Conservation (phyloP, 2,888 invertebrate species). For the Eupithecia subfuscata region DNA sequence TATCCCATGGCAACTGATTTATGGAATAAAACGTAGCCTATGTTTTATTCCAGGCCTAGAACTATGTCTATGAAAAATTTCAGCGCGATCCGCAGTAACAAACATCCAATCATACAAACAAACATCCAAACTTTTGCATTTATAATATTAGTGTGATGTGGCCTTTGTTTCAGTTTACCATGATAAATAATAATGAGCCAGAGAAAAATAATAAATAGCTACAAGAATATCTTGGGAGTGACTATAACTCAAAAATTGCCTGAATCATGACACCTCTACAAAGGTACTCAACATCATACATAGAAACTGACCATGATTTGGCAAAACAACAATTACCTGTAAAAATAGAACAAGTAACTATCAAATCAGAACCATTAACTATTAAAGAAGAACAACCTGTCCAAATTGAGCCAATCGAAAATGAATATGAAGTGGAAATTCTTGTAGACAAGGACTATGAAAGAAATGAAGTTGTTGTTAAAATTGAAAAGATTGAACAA, state of each 20-base stretch:
- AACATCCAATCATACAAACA: too few species aligned
- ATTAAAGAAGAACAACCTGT: not conserved
- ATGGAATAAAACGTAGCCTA: too few species aligned
- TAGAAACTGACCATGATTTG: not conserved
- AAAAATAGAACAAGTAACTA: not conserved
- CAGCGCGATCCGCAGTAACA: too few species aligned
- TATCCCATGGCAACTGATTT: too few species aligned
- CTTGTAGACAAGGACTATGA: not conserved
- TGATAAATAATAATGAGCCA: not conserved
- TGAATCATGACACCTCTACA: not conserved
- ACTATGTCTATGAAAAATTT: too few species aligned
- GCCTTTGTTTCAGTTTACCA: not conserved
- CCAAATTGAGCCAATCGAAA: not conserved
- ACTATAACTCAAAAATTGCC: not conserved
- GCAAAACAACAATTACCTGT: not conserved
- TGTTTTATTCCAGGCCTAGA: too few species aligned
- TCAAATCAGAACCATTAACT: not conserved
- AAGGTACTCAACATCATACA: not conserved
- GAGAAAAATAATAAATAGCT: not conserved
- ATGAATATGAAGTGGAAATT: not conserved
- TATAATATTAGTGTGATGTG: too few species aligned
- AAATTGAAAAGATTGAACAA: not conserved
- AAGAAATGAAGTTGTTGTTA: not conserved
- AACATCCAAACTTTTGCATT: too few species aligned
- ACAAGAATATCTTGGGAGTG: not conserved